A percentile compares a stretch with the other conserved stretches of the same genome.
phyloP scores from a whole-genome alignment of 2,113 vertebrate species.

The Rhinolophus sinicus region DNA sequence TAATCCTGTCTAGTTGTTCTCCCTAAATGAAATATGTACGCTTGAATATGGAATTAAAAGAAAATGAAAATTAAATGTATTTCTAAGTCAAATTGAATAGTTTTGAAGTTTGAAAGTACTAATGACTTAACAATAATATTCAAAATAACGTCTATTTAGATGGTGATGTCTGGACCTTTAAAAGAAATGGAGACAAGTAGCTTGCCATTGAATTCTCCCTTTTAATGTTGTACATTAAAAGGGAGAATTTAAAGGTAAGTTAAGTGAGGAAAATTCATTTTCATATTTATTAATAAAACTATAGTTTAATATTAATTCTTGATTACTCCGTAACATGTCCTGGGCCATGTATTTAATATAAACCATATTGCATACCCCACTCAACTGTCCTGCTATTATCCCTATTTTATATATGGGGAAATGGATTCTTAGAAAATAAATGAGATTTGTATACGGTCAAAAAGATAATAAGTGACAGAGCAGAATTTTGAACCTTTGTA shows the following conservation, averaged over 20 bases:
- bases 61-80: neutral
- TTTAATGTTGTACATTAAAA: neutral
- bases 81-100: neutral
- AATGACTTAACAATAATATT: neutral
- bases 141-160: neutral
- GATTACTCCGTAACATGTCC: neutral
- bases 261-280: constrained; percentile 1
- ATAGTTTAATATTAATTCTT: constrained; percentile 1
- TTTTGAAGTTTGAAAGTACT: constrained; percentile 34
- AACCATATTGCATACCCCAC: neutral
- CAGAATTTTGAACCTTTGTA: neutral
- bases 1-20: neutral
- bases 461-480: neutral
- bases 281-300: constrained; percentile 19
- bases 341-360: constrained; percentile 17
- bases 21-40: constrained; percentile 18
- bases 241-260: neutral
- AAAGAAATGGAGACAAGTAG: neutral
- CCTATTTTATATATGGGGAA: neutral
- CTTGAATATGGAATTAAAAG: neutral
- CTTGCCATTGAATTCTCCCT: neutral
- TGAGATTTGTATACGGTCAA: neutral
- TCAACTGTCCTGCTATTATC: neutral
- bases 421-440: neutral
- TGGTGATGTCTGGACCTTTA: neutral